Evolutionary conservation across 2,888 invertebrate species (phyloP), one percentile per base, ranked within the genome.

Genomic region (Caenorhabditis panamensis): DNA sequence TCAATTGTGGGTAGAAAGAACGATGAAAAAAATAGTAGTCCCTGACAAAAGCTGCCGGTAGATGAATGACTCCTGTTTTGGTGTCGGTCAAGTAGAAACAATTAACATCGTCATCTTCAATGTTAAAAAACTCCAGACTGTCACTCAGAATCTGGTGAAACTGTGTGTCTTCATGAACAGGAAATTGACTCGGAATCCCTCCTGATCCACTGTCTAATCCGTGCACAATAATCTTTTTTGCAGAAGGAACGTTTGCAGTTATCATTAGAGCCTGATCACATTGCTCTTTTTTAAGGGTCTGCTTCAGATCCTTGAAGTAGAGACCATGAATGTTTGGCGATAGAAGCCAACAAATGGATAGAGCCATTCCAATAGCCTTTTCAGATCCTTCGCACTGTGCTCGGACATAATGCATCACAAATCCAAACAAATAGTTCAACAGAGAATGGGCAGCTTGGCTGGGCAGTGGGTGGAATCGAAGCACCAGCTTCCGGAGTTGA

Each of bases 281-380:
- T 91, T 99, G 99, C 91, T 99, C 99, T 91, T 99, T 99, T 67
- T 98, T 94, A 82, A 99, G 92, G 84, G 98, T 98, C 92, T 99
- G 98, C 90, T 99, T 99, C 24, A 99, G 93, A 92, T 99, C 99
- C 92, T 99, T 99, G 91, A 99, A 98, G 95, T 97, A 97, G 78
- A 99, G 96, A 20, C 98, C 98, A 90, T 98, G 96, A 0, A 99
- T 97, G 91, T 96, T 96, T 87, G 99, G 98, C 0, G 97, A 97
- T 26, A 98, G 95, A 95, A 97, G 96, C 97, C 98, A 98, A 1
- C 98, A 92, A 69, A 99, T 94, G 0, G 97, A 96, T 1, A 99
- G 93, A 0, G 98, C 98, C 20, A 96, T 95, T 8, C 96, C 82
- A 9, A 84, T 81, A 0, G 83, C 84, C 28, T 96, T 95, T 89